Base-by-base conservation (phyloP, 2,113 vertebrate species). In the Passer domesticus region DNA sequence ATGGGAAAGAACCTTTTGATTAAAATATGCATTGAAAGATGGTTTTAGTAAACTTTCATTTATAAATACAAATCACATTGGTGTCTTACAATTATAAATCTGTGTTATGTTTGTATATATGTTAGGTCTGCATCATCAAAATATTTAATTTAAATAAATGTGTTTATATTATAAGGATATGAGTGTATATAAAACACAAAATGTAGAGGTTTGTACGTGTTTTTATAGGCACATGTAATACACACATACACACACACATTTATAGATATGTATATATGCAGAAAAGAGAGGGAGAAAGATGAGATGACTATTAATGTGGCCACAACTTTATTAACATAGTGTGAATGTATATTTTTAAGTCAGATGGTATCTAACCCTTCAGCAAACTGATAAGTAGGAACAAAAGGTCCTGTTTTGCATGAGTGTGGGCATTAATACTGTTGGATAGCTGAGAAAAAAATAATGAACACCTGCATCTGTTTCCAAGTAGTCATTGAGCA, bases 1-100 rank as follows among this genome's bases (percentile, higher is more conserved):
- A 62, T 82, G 18, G 7, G 31, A 95, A 94, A 94, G 66, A 84
- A 87, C 4, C 6, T 64, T 92, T 62, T 89, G 37, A 75, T 91
- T 94, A 77, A 92, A 82, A 87, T 46, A 62, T 49, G 7, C 84
- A 35, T 73, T 82, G 33, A 87, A 76, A 46, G 13, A 39, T 53
- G 7, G 7, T 7, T 89, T 94, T 84, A 78, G 44, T 84, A 87
- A 91, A 82, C 13, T 66, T 53, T 46, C 77, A 80, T 69, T 86
- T 35, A 59, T 41, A 28, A 86, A 84, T 74, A 59, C 27, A 68
- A 17, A 46, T 21, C 59, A 49, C 9, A 14, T 31, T n/a, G 25
- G 37, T 66, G 37, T 76, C 46, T 79, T 72, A 37, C 8, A 64
- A 15, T 68, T 83, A 77, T 15, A 58, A 46, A 72, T 60, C 39